A percentile compares a stretch with the other conserved stretches of the same genome.
These are phyloP conservation scores for Peromyscus californicus DNA, from an alignment of 2,113 vertebrate species.

Conservation along the genomic window DNA sequence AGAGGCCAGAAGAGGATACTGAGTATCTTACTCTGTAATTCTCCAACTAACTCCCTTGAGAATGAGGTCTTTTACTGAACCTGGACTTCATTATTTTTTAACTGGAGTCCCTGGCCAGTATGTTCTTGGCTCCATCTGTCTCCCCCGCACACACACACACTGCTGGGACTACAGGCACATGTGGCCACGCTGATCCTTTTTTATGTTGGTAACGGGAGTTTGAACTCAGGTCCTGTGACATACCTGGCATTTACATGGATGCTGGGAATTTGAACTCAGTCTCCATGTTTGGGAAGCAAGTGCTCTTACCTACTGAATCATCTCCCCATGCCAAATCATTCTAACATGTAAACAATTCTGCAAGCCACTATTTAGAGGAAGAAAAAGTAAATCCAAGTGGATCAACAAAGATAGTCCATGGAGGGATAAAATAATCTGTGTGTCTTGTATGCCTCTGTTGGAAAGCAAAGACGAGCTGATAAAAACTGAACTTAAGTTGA, in stretches of 20 bases:
- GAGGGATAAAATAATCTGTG: conserved; percentile 24
- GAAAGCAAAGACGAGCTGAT: conserved; percentile 42
- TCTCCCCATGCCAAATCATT: conserved; percentile 39
- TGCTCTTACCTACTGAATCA: not conserved
- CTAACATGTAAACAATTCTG: conserved; percentile 52
- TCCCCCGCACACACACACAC: no score
- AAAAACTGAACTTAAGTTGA: not conserved
- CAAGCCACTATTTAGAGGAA: conserved; percentile 31
- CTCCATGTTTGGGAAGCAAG: not conserved
- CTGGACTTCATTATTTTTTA: not conserved
- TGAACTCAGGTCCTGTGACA: not conserved
- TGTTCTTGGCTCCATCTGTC: not conserved
- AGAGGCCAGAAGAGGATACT: not conserved
- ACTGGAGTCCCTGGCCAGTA: not conserved
- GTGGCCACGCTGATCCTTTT: not conserved
- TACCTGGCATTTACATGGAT: not conserved
- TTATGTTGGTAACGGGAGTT: not conserved
- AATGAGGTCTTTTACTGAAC: not conserved
- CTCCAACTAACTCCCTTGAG: not conserved
- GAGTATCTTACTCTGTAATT: not conserved
- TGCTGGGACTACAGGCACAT: not conserved
- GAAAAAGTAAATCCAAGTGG: not conserved
- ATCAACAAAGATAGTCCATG: conserved; percentile 21
- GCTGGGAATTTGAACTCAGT: not conserved
- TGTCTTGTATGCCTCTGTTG: not conserved